These are phyloP conservation scores for Sciurus vulgaris DNA, from an alignment of 2,797 vertebrate genomes.

Conservation along the genomic window DNA sequence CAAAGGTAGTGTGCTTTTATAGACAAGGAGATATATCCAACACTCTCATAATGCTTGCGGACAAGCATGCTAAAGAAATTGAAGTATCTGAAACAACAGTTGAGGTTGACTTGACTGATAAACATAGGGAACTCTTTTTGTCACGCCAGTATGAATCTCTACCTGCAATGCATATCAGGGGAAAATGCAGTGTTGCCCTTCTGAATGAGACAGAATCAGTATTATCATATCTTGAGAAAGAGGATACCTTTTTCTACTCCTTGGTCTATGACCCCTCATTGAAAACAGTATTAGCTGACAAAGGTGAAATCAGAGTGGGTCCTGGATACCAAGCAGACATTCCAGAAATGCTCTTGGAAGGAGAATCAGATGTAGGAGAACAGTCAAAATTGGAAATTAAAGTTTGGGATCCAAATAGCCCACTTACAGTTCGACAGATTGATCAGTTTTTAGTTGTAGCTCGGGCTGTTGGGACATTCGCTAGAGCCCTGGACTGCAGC, in stretches of 20 bases:
- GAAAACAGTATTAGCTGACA: too few species aligned
- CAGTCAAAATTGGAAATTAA: conserved; percentile 98
- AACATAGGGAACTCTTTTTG: conserved; percentile 98
- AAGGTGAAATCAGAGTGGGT: too few species aligned
- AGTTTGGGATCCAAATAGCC: conserved; percentile 98
- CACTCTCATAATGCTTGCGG: conserved; percentile 98
- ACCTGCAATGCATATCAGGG: conserved; percentile 98
- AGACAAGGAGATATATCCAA: conserved; percentile 98
- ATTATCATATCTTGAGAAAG: conserved; percentile 97
- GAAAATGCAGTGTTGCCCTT: conserved; percentile 97
- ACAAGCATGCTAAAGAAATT: conserved; percentile 99
- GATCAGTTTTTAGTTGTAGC: conserved; percentile 99
- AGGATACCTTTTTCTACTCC: conserved; percentile 85
- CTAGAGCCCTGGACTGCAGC: conserved; percentile 97
- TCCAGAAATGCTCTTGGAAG: conserved; percentile 83
- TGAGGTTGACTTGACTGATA: conserved; percentile 95
- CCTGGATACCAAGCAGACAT: too few species aligned
- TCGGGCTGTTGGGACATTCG: conserved; percentile 97
- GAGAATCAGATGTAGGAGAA: conserved; percentile 96
- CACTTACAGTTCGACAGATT: conserved; percentile 97
- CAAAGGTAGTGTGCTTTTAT: conserved; percentile 99
- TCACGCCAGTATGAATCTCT: conserved; percentile 98
- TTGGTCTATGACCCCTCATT: too few species aligned
- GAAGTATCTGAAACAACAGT: conserved; percentile 94
- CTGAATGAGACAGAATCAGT: conserved; percentile 98